Percentiles rank a stretch among this genome's conserved stretches.
These are phyloP conservation scores for Oryzias sinensis DNA, from an alignment of 2,797 vertebrate species.

Conservation along the genomic window DNA sequence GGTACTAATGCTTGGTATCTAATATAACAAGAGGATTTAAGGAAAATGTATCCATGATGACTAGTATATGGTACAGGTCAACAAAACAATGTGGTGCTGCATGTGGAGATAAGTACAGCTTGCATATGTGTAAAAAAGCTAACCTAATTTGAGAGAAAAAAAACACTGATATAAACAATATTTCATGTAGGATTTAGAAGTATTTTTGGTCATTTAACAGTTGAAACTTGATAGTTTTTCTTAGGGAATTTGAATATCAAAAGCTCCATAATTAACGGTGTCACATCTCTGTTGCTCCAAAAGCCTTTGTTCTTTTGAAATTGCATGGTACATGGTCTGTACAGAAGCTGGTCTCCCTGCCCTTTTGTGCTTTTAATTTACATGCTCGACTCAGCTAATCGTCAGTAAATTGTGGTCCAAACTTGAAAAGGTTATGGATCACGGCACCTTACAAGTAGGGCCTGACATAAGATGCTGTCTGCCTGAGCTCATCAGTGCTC, in stretches of 20 bases:
- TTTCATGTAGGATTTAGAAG: no score
- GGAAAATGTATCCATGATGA: constrained; percentile 7
- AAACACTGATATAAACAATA: no score
- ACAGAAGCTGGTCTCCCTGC: constrained; percentile 67
- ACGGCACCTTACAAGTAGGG: constrained; percentile 41
- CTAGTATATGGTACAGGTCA: not conserved
- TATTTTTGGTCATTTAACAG: no score
- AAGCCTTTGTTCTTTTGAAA: constrained; percentile 29
- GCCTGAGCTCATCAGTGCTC: constrained; percentile 69
- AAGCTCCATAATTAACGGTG: constrained; percentile 2
- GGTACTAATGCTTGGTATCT: constrained; percentile 38
- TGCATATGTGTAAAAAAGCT: no score
- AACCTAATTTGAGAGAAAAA: no score
- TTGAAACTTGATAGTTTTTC: no score
- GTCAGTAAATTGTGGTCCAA: constrained; percentile 65
- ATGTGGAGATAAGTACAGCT: no score
- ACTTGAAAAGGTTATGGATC: constrained; percentile 71
- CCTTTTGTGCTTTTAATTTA: constrained; percentile 71
- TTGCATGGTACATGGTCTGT: constrained; percentile 46
- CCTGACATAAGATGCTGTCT: constrained; percentile 58
- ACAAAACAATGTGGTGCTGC: no score
- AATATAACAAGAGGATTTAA: constrained; percentile 30
- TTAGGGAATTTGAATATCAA: no score
- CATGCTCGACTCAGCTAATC: constrained; percentile 67
- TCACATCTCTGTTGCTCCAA: constrained; percentile 25